Evolutionary conservation across 2,113 vertebrate genomes (phyloP).

Genomic region (Halcyon malimbica): DNA sequence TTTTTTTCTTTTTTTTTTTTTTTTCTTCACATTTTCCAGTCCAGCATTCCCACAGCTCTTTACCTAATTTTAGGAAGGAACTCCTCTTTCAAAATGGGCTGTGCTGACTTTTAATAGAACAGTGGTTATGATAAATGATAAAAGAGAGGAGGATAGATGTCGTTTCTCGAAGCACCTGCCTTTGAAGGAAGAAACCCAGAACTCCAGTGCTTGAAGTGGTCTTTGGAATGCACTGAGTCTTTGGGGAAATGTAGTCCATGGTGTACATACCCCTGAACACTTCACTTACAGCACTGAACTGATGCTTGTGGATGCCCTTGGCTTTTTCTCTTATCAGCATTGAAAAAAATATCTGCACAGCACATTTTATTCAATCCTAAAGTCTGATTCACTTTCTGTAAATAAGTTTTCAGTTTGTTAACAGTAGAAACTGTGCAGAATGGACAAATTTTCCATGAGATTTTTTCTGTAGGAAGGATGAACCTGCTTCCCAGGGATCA

Average conservation of each 20-base stretch:
- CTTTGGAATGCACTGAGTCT: not conserved
- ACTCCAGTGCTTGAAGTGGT: not conserved
- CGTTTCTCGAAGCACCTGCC: not conserved
- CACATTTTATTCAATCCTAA: not conserved
- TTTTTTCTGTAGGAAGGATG: not conserved
- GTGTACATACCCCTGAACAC: rapidly evolving
- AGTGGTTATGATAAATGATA: not conserved
- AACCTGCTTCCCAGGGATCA: not conserved
- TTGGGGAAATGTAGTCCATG: not conserved
- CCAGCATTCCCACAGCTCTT: not conserved
- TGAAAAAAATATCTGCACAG: not conserved
- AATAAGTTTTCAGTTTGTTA: not conserved
- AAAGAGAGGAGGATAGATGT: not conserved
- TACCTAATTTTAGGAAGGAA: not conserved
- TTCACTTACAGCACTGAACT: not conserved
- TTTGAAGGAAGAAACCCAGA: not conserved
- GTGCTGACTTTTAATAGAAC: not conserved
- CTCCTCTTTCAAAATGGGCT: not conserved
- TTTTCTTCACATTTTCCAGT: not conserved
- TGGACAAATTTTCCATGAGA: not conserved
- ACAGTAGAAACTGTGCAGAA: not conserved
- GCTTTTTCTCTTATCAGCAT: not conserved
- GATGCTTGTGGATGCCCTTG: not conserved
- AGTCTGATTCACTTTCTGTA: not conserved
- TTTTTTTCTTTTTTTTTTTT: not conserved